Evolutionary conservation across 1,140 invertebrate species (phyloP).

Genomic region (roundworm (Caenorhabditis elegans)): DNA sequence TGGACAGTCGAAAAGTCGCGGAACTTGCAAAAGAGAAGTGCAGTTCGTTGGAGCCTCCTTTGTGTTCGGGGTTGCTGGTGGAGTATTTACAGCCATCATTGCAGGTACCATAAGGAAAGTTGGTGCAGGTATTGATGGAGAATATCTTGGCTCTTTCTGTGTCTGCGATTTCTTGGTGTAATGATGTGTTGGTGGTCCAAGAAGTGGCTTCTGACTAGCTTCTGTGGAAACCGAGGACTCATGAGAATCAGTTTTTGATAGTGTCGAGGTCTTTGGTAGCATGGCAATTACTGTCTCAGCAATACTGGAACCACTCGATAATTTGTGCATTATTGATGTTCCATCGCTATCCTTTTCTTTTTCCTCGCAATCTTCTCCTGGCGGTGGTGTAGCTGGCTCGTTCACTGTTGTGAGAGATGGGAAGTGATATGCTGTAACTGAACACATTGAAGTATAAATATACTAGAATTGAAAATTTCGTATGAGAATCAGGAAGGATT

Average conservation of each 20-base stretch:
- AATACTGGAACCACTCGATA: slow-evolving; percentile 33
- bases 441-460: background rate
- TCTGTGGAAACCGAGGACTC: slow-evolving; percentile 38
- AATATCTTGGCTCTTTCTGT: background rate
- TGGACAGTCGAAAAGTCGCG: slow-evolving; percentile 43
- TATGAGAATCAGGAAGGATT: too few relatives aligned
- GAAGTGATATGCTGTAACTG: slow-evolving; percentile 30
- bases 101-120: slow-evolving; percentile 48
- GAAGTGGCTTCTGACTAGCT: slow-evolving; percentile 32
- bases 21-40: slow-evolving; percentile 35
- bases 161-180: slow-evolving; percentile 33
- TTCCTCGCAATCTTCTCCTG: slow-evolving; percentile 15
- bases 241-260: slow-evolving; percentile 40
- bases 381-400: background rate
- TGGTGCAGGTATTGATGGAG: slow-evolving; percentile 37
- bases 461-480: too few relatives aligned
- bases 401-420: slow-evolving; percentile 2
- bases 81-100: slow-evolving; percentile 42
- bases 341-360: background rate
- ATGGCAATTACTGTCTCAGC: slow-evolving; percentile 40
- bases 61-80: slow-evolving; percentile 14
- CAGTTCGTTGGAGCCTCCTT: slow-evolving; percentile 29
- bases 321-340: background rate
- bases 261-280: slow-evolving; percentile 26
- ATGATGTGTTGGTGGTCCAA: slow-evolving; percentile 27